Evolutionary conservation across 2,113 vertebrate species (phyloP).

Genomic region (Sturnus vulgaris): DNA sequence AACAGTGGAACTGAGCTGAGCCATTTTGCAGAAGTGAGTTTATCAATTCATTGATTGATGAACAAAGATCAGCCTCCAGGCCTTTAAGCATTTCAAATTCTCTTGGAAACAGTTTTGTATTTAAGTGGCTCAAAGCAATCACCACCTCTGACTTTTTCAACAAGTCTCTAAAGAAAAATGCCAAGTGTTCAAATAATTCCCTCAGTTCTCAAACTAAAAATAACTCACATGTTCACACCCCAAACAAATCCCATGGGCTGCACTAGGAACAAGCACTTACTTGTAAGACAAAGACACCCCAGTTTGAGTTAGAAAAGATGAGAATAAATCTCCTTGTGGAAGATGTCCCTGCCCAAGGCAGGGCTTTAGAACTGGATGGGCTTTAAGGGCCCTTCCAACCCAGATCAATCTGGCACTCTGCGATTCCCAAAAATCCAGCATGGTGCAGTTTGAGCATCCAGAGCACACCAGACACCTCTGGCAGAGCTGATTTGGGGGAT

Average conservation of each 20-base stretch:
- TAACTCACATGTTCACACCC: not conserved
- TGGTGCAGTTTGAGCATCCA: fast-evolving
- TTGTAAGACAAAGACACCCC: not conserved
- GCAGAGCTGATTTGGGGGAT: too few relatives aligned
- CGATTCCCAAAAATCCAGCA: fast-evolving
- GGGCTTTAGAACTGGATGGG: not conserved
- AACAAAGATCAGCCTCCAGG: not conserved
- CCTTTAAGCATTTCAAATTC: not conserved
- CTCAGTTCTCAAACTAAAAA: not conserved
- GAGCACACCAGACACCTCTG: fast-evolving
- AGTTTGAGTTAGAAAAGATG: not conserved
- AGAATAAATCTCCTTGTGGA: not conserved
- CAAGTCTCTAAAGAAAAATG: not conserved
- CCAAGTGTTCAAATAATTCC: not conserved
- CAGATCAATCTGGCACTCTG: not conserved
- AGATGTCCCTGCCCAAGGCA: not conserved
- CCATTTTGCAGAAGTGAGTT: fast-evolving
- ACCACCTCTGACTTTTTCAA: not conserved
- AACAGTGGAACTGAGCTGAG: fast-evolving
- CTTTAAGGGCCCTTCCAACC: not conserved
- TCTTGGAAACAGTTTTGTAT: not conserved
- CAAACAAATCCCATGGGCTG: not conserved
- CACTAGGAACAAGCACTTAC: fast-evolving
- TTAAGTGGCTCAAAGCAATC: not conserved
- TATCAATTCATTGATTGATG: not conserved